phyloP scores from a whole-genome alignment of 2,113 vertebrate genomes.

The Sphyrna mokarran region DNA sequence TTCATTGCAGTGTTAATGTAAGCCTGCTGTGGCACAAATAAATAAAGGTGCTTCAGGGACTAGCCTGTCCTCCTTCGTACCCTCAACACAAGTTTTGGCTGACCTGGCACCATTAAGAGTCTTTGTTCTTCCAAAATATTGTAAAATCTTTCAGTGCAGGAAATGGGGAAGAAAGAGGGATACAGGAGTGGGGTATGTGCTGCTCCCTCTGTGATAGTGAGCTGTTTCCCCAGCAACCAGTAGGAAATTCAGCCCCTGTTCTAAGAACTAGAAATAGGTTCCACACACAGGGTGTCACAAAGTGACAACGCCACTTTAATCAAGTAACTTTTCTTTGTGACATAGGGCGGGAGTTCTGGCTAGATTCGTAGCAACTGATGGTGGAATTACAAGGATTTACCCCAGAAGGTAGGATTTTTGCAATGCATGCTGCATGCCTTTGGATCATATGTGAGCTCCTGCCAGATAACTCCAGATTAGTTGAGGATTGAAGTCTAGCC shows the following conservation, averaged over 20 bases:
- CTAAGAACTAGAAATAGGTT: not conserved
- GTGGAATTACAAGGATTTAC: conserved; percentile 90
- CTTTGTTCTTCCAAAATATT: not conserved
- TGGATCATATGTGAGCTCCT: not conserved
- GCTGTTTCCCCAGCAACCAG: not conserved
- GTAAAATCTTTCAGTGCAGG: not conserved
- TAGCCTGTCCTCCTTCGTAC: not conserved
- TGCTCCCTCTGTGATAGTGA: not conserved
- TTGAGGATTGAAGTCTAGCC: not conserved
- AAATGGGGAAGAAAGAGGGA: not conserved
- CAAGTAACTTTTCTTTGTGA: conserved; percentile 42
- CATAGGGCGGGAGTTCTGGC: conserved; percentile 76
- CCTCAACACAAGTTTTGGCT: not conserved
- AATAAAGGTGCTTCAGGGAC: not conserved
- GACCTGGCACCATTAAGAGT: not conserved
- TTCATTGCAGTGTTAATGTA: no score
- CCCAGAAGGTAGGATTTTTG: conserved; percentile 73
- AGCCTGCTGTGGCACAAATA: no score
- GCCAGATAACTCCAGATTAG: not conserved
- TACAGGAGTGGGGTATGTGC: not conserved
- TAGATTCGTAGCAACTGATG: conserved; percentile 90
- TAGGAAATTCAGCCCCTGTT: not conserved
- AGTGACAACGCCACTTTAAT: not conserved
- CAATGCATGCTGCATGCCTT: not conserved
- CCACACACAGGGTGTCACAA: not conserved